These are phyloP conservation scores for Drosophila hamatofila DNA, from an alignment of 2,888 invertebrate species.

Conservation along the genomic window DNA sequence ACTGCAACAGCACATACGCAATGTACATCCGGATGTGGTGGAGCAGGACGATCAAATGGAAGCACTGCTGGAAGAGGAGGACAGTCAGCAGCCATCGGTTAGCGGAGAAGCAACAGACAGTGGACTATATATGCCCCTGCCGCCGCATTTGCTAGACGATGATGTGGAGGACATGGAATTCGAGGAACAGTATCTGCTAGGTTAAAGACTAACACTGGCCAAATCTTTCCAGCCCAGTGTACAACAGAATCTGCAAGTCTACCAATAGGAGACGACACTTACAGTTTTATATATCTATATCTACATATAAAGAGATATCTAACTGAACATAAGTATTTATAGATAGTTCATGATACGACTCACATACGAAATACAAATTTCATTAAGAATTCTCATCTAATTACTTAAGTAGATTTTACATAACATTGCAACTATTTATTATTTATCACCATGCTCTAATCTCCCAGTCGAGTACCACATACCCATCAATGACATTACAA, in stretches of 20 bases:
- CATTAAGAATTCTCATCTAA: constrained; percentile 35
- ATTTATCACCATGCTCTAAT: constrained; percentile 14
- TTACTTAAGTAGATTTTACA: constrained; percentile 37
- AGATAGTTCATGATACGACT: constrained; percentile 23
- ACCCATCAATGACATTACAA: constrained; percentile 13
- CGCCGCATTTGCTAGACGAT: constrained; percentile 70
- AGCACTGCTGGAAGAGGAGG: constrained; percentile 20
- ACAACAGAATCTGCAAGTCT: constrained; percentile 27
- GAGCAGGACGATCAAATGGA: constrained; percentile 43
- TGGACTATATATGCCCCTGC: constrained; percentile 67
- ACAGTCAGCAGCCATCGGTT: constrained; percentile 1
- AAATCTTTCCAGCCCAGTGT: constrained; percentile 29
- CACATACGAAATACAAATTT: constrained; percentile 28
- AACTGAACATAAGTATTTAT: constrained; percentile 43
- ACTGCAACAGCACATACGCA: constrained; percentile 74
- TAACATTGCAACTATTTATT: constrained; percentile 57
- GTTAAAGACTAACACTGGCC: constrained; percentile 39
- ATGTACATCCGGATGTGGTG: constrained; percentile 64
- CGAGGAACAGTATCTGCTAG: constrained; percentile 70
- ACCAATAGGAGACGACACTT: constrained; percentile 12
- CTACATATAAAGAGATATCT: background rate
- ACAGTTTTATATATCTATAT: constrained; percentile 1
- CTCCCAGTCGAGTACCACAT: constrained; percentile 17
- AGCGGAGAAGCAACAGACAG: constrained; percentile 25
- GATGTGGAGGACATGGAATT: constrained; percentile 59